phyloP scores from a whole-genome alignment of 2,113 vertebrate genomes.

The Charina bottae region DNA sequence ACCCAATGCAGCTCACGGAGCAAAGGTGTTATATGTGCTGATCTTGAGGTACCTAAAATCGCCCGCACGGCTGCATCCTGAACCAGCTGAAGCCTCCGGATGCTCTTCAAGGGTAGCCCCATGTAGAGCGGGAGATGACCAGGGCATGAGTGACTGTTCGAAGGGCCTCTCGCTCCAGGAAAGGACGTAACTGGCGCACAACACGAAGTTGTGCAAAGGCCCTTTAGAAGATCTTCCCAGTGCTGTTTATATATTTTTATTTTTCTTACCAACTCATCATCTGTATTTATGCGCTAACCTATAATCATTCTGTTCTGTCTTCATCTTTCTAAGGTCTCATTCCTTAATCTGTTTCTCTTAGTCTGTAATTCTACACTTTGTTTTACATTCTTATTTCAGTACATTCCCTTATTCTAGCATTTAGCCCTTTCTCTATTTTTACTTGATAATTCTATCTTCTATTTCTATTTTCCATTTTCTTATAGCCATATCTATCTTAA shows the following conservation, averaged over 20 bases:
- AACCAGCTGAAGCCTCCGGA: no score
- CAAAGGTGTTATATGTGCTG: no score
- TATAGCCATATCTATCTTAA: background rate
- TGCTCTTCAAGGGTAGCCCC: no score
- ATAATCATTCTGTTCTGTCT: background rate
- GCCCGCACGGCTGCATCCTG: no score
- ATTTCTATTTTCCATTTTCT: background rate
- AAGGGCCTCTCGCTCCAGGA: no score
- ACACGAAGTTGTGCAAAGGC: no score
- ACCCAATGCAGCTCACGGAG: no score
- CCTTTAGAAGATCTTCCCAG: background rate
- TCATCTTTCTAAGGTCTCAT: background rate
- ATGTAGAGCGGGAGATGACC: no score
- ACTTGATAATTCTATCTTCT: background rate
- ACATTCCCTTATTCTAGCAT: background rate
- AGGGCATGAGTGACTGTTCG: no score
- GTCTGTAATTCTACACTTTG: background rate
- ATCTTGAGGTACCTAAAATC: no score
- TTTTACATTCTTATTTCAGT: background rate
- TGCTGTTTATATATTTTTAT: background rate
- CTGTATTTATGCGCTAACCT: background rate
- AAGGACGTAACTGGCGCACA: no score
- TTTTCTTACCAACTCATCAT: background rate
- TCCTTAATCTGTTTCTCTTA: background rate
- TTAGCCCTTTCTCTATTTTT: background rate